Conservation (phyloP, 1,140 invertebrate species). For the Drosophila kikkawai region DNA sequence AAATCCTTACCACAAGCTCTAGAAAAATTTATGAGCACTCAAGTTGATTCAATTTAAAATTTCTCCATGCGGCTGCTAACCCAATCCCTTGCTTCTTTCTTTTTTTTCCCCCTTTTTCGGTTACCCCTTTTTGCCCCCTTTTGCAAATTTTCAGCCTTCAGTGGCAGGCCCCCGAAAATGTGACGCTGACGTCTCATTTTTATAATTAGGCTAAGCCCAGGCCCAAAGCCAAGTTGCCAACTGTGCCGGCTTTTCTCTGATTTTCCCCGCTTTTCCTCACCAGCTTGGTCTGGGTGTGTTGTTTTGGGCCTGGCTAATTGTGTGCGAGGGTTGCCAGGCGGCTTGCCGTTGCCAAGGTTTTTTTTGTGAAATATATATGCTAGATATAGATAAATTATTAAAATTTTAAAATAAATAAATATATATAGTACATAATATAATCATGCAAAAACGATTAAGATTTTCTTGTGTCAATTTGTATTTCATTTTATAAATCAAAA, state of each 20-base stretch:
- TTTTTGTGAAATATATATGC: background rate
- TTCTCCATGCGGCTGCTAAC: constrained; percentile 18
- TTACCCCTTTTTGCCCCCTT: background rate
- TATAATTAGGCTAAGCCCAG: constrained; percentile 82
- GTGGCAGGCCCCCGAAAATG: constrained; percentile 51
- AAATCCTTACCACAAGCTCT: constrained; percentile 51
- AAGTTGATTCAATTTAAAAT: constrained; percentile 80
- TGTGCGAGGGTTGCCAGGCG: constrained; percentile 10
- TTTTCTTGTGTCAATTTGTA: too few species aligned
- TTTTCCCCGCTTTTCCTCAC: constrained; percentile 15
- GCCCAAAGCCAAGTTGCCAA: constrained; percentile 72
- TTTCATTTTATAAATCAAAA: too few species aligned
- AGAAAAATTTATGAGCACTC: constrained; percentile 78
- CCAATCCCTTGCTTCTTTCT: background rate
- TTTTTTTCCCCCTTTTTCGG: background rate
- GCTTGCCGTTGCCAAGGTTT: constrained; percentile 15
- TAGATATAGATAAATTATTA: background rate
- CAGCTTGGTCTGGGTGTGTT: constrained; percentile 7
- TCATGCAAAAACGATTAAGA: too few species aligned
- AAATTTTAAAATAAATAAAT: too few species aligned
- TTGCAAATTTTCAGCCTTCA: constrained; percentile 20
- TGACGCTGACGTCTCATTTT: constrained; percentile 68
- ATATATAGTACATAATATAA: too few species aligned
- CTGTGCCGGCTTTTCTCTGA: constrained; percentile 40
- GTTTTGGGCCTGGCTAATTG: constrained; percentile 32